phyloP scores from a whole-genome alignment of 2,113 vertebrate genomes.

The Paraplagusia blochii region DNA sequence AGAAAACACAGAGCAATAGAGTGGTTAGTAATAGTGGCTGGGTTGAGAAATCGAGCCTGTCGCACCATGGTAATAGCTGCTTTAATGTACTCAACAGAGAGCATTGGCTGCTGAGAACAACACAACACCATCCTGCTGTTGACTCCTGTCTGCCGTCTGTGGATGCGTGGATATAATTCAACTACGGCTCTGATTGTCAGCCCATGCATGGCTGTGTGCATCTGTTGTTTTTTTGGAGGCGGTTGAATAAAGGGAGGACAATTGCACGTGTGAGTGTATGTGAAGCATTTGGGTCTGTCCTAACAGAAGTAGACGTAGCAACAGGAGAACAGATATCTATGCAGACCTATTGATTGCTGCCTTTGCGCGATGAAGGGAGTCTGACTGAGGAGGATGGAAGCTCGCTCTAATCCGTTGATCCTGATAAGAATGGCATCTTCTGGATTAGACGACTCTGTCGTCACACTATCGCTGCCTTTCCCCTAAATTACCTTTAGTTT shows the following conservation, averaged over 20 bases:
- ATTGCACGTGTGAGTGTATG: slow-evolving; percentile 41
- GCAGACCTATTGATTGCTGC: slow-evolving; percentile 76
- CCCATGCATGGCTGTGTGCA: not conserved
- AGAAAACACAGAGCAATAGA: slow-evolving; percentile 42
- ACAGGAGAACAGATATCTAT: slow-evolving; percentile 75
- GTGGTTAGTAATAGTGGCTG: slow-evolving; percentile 48
- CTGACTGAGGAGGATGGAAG: slow-evolving; percentile 74
- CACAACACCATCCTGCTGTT: slow-evolving; percentile 24
- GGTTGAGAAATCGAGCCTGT: slow-evolving; percentile 17
- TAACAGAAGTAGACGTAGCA: slow-evolving; percentile 76
- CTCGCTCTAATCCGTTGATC: slow-evolving; percentile 80
- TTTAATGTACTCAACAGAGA: slow-evolving; percentile 43
- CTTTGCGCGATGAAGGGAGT: slow-evolving; percentile 71
- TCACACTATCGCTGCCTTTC: slow-evolving; percentile 63
- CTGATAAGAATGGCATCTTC: slow-evolving; percentile 80
- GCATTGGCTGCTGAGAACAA: slow-evolving; percentile 12
- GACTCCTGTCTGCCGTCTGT: slow-evolving; percentile 29
- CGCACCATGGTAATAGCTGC: slow-evolving; percentile 45
- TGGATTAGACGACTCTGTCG: slow-evolving; percentile 79
- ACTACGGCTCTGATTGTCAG: slow-evolving; percentile 7
- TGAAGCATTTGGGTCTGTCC: slow-evolving; percentile 61
- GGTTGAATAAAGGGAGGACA: slow-evolving; percentile 26
- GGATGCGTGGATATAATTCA: slow-evolving; percentile 38
- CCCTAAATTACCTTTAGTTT: slow-evolving; percentile 47
- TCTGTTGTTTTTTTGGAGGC: slow-evolving; percentile 20